Conservation (phyloP, 2,888 invertebrate genomes). For the Calameuta filiformis region DNA sequence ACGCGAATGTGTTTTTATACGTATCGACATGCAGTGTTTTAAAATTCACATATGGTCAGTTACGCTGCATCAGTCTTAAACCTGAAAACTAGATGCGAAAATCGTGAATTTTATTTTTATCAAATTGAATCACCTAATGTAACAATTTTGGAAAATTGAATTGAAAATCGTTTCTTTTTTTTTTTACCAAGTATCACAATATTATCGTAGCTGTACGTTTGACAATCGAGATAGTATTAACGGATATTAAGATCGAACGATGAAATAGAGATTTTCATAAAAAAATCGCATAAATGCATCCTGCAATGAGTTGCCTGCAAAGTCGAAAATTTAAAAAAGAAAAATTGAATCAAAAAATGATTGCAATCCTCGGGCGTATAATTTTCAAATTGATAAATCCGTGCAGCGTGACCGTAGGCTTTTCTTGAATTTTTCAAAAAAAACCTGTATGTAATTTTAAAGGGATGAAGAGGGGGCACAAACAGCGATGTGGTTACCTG, state of each 20-base stretch:
- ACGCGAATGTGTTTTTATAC: neutral
- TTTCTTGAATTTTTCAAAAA: neutral
- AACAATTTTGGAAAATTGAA: neutral
- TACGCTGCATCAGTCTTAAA: neutral
- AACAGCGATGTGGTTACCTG: neutral
- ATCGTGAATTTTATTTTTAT: neutral
- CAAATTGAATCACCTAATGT: neutral
- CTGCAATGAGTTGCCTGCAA: too few relatives aligned
- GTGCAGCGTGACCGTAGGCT: neutral
- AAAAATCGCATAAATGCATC: too few relatives aligned
- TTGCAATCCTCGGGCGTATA: too few relatives aligned
- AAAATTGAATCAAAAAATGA: too few relatives aligned
- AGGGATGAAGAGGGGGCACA: neutral
- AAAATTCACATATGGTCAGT: neutral
- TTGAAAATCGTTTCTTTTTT: neutral
- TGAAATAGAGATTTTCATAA: too few relatives aligned
- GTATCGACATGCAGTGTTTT: neutral
- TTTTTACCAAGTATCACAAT: neutral
- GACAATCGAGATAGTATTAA: neutral
- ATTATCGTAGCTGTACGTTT: neutral
- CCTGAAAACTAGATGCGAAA: neutral
- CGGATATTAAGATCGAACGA: too few relatives aligned
- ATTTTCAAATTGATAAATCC: too few relatives aligned
- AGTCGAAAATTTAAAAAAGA: neutral
- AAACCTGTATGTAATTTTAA: slow-evolving; percentile 2